Base-by-base conservation (phyloP, 2,797 vertebrate genomes). In the Coregonus suidteri region DNA sequence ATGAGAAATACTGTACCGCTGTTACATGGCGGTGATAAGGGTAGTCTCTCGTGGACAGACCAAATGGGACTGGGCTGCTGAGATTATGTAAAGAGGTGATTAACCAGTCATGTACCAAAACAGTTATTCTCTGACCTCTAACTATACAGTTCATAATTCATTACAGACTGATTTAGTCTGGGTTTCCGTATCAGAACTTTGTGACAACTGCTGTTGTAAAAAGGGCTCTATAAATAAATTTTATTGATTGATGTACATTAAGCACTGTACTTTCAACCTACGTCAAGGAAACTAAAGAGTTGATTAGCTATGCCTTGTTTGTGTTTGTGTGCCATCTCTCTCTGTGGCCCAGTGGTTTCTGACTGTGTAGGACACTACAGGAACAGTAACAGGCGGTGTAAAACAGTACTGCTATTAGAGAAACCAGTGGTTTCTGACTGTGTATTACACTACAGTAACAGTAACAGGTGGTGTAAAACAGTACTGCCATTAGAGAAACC, bases 351-450 rank as follows among this genome's bases (percentile, higher is more conserved):
- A 41, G 67, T 73, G 76, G 76, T 81, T 81, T 76, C 18, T 41
- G 37, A 41, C 37, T 20, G 72, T 41, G 69, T 74, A 82, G 73
- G 75, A 73, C 64, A 79, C 30, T 74, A 79, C 68, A 79, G 30
- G 78, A 81, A 71, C 71, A 53, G 79, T 79, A 81, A 75, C 64
- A 74, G 51, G 70, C 70, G 54, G 66, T 81, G 75, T 79, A 77
- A 75, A 59, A 59, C 56, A n/a, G 3, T 7, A 4, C 56, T 41
- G 25, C 25, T 25, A 25, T 25, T 25, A 25, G 25, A 25, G 25
- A 25, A 25, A 25, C 25, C 25, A 25, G 25, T 25, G 25, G 25
- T 25, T 25, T 25, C 25, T 25, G 25, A 25, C 25, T 25, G 25
- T 25, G 25, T 25, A 25, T 25, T 25, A 25, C 25, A 25, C 25